Base-by-base conservation (phyloP, 2,797 vertebrate species). In the Acridotheres tristis region DNA sequence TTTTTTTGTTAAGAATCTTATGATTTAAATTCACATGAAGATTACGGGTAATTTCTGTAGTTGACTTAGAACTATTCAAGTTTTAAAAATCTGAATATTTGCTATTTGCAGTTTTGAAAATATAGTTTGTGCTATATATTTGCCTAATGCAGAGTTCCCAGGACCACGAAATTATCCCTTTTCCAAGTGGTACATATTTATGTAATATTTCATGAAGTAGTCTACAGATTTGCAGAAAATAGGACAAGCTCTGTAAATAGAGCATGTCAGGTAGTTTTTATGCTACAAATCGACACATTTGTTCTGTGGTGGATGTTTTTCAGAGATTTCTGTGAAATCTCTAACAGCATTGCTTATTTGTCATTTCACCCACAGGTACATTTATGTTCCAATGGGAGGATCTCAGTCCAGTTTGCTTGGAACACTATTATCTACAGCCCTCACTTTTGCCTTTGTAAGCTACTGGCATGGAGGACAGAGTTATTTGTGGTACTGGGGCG, bases 391-490 rank as follows among this genome's bases (percentile, higher is more conserved):
- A 0, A 65, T 99, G 97, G 99, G 99, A 61, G 99, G 99, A 48
- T 99, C 99, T 27, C 98, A 92, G 34, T 97, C 96, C 6, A 99
- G 98, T 40, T 78, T 94, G 30, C 92, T 98, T 63, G 97, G 97
- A 91, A 99, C 97, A 29, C 92, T 99, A 32, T 75, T 99, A 26
- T 99, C 99, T 87, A 98, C 98, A 5, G 98, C 98, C 4, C 96
- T 99, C 62, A 98, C 99, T 0, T 99, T 99, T 47, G 98, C 98
- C 4, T 99, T 99, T 19, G 98, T 99, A 94, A 99, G 98, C 97
- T 98, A 98, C 84, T 99, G 99, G 99, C 99, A 99, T 0, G 99
- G 99, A 36, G 98, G 98, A 78, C 98, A 99, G 36, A 98, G 98
- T 96, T 99, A 99, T 96, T 96, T 99, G 62, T 98, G 98, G 97